A percentile compares a stretch with the other conserved stretches of the same genome.
Evolutionary conservation across 2,797 vertebrate species (phyloP).

Genomic region (Hypotaenidia philippensis): DNA sequence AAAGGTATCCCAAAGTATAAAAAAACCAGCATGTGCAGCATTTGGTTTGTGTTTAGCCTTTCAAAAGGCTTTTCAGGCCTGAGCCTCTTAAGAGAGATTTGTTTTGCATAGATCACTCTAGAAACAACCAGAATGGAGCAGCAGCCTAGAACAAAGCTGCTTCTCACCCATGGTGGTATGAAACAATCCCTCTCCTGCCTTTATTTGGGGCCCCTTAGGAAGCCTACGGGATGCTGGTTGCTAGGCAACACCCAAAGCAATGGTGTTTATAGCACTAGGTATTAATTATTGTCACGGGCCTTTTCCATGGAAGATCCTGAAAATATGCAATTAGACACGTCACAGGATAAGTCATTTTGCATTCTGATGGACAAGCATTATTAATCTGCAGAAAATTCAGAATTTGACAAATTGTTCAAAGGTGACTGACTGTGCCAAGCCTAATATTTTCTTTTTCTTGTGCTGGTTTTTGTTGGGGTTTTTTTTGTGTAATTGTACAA

Average conservation of each 20-base stretch:
- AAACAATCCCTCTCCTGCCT: conserved; percentile 55
- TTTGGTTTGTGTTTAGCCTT: not conserved
- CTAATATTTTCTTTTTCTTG: not conserved
- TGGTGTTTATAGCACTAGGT: conserved; percentile 75
- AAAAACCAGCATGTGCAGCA: not conserved
- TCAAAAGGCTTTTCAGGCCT: not conserved
- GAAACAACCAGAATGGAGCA: conserved; percentile 51
- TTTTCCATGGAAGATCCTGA: conserved; percentile 69
- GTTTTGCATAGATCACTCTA: conserved; percentile 38
- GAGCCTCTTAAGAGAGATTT: not conserved
- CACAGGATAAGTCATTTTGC: conserved; percentile 26
- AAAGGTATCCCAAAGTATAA: not conserved
- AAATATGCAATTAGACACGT: conserved; percentile 67
- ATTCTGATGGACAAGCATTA: conserved; percentile 37
- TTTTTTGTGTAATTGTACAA: not conserved
- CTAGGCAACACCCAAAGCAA: conserved; percentile 75
- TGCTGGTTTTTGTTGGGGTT: not conserved
- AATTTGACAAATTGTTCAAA: conserved; percentile 5
- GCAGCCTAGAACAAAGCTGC: conserved; percentile 34
- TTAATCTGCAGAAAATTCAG: conserved; percentile 33
- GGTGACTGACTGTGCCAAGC: not conserved
- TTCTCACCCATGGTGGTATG: not conserved
- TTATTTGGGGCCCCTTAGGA: conserved; percentile 55
- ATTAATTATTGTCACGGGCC: conserved; percentile 77
- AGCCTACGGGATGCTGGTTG: conserved; percentile 70